Evolutionary conservation across 1,140 invertebrate genomes (phyloP), one percentile per base, ranked within the genome.

Genomic region (Cryptotermes secundus): DNA sequence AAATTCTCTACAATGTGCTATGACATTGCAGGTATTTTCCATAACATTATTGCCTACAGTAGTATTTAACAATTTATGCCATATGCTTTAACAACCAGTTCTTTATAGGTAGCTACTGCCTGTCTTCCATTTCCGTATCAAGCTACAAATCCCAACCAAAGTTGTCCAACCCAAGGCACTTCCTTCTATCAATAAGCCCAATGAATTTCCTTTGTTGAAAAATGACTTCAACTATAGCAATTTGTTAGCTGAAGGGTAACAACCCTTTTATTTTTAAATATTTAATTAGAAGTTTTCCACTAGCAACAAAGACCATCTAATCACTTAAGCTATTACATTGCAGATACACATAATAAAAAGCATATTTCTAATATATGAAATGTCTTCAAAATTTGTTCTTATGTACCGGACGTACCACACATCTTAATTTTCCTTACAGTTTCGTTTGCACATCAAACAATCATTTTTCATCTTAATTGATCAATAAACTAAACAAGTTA

Each of bases 161-260:
- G 59, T 72, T 72, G 59, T 72, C 59, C 59, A 31, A 72, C 59
- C 59, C 59, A 72, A 72, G 59, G 59, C 59, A 72, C 59, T 72
- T 72, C 59, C 59, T n/a, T 72, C 59, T 31, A 22, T 49, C 45
- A 49, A 49, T 49, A 49, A 49, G 45, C 45, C 45, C 59, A 31
- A 26, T 72, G 59, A 72, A 65, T n/a, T 72, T 72, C 59, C 59
- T 72, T 72, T 49, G 14, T 49, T 49, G 45, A 49, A 49, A 49
- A 49, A 49, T 49, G 45, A 49, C 45, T 49, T 49, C 45, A 49
- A 49, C 45, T 49, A 19, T 19, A 49, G 45, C 1, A 49, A 49
- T 49, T 22, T 49, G 19, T 31, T 72, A 72, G 59, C 31, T 72
- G 26, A 72, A 72, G 31, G 59, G 59, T 72, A 72, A 72, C 59